Conservation (phyloP, 2,888 invertebrate genomes). For the Epirrita christyi region DNA sequence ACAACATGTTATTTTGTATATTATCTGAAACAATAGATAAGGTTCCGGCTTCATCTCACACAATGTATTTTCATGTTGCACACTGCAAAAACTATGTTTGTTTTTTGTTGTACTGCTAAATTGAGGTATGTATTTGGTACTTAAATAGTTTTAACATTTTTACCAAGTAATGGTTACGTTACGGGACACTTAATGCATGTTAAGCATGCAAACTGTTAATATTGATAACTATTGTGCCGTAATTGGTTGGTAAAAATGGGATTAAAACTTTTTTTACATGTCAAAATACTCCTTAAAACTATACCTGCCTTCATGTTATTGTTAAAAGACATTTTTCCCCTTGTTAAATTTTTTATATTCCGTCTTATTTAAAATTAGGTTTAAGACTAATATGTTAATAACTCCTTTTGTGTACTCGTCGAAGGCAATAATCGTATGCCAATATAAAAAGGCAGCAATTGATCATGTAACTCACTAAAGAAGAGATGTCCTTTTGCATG, state of each 20-base stretch:
- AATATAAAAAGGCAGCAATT: no score
- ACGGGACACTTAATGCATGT: not conserved
- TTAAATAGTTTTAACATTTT: not conserved
- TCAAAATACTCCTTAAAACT: constrained; percentile 16
- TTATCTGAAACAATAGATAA: no score
- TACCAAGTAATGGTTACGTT: not conserved
- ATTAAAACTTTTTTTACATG: no score
- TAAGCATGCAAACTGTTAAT: not conserved
- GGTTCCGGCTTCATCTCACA: no score
- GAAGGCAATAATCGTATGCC: not conserved
- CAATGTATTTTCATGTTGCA: not conserved
- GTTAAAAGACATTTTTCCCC: constrained; percentile 11
- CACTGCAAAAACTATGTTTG: not conserved
- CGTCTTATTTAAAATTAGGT: not conserved
- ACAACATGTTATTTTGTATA: no score
- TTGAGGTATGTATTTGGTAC: not conserved
- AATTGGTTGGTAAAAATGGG: not conserved
- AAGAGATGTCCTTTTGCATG: no score
- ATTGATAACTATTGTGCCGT: not conserved
- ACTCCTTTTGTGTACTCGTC: constrained; percentile 7
- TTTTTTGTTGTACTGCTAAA: constrained; percentile 5
- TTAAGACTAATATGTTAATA: constrained; percentile 3
- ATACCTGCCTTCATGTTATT: constrained; percentile 7
- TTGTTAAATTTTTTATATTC: no score
- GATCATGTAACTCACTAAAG: no score